Conservation (phyloP, 2,113 vertebrate species). For the Amblyopsis rosae region DNA sequence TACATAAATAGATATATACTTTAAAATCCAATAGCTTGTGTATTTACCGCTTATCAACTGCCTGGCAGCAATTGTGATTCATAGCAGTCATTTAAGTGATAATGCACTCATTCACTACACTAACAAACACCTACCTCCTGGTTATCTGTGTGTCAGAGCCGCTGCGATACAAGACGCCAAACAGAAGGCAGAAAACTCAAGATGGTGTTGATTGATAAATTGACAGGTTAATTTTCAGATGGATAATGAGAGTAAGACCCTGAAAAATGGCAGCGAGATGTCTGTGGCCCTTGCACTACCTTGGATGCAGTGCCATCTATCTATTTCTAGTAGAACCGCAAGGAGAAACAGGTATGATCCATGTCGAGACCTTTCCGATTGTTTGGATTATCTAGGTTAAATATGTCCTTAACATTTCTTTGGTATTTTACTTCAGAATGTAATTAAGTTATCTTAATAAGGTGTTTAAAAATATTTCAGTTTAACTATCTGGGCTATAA, state of each 20-base stretch:
- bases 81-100: conserved; percentile 98
- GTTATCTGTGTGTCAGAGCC: conserved; percentile 92
- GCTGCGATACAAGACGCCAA: conserved; percentile 81
- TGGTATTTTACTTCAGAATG: conserved; percentile 13
- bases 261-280: conserved; percentile 77
- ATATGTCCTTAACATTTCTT: conserved; percentile 30
- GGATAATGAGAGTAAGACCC: conserved; percentile 96
- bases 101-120: conserved; percentile 98
- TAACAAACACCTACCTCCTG: conserved; percentile 91
- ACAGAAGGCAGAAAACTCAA: conserved; percentile 90
- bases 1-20: conserved; percentile 62
- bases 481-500: not conserved
- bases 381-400: conserved; percentile 49
- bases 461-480: conserved; percentile 13
- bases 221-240: conserved; percentile 99
- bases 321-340: conserved; percentile 85
- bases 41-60: conserved; percentile 90
- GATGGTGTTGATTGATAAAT: conserved; percentile 99
- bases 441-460: conserved; percentile 3
- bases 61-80: conserved; percentile 96
- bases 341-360: conserved; percentile 54
- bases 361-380: conserved; percentile 47
- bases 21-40: conserved; percentile 69
- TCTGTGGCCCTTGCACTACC: conserved; percentile 78
- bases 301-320: conserved; percentile 99